phyloP scores from a whole-genome alignment of 2,113 vertebrate species.

The Psammodynastes pulverulentus region DNA sequence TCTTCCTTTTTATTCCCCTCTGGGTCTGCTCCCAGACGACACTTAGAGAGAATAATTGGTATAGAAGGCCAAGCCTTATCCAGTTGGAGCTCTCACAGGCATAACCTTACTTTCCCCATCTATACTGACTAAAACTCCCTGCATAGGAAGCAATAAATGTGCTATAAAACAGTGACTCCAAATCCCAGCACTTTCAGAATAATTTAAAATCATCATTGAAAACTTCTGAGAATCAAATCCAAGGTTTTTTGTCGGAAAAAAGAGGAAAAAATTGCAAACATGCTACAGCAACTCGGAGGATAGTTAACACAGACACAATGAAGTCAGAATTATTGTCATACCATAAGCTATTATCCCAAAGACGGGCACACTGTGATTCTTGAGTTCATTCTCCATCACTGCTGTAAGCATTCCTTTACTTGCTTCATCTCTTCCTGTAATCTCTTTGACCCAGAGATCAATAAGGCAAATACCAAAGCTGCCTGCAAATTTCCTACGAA shows the following conservation, averaged over 20 bases:
- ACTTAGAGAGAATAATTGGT: neutral
- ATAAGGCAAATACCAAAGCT: neutral
- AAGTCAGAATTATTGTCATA: neutral
- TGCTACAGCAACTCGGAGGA: neutral
- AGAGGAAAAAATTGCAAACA: neutral
- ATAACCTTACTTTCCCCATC: neutral
- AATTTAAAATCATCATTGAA: neutral
- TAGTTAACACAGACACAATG: neutral
- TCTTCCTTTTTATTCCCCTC: neutral
- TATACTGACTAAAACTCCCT: neutral
- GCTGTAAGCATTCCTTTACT: neutral
- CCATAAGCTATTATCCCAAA: neutral
- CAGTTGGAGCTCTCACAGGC: neutral
- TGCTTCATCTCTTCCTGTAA: neutral
- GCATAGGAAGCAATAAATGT: neutral
- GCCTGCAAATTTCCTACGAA: neutral
- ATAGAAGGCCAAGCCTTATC: neutral
- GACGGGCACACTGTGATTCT: neutral
- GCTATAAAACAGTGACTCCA: neutral
- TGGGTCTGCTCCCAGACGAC: neutral
- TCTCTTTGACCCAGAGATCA: neutral
- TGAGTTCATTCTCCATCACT: neutral
- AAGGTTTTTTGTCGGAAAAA: neutral
- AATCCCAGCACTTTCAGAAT: neutral
- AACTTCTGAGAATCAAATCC: neutral